A percentile compares a stretch with the other conserved stretches of the same genome.
These are phyloP conservation scores for Piprites chloris DNA, from an alignment of 2,113 vertebrate species.

Conservation along the genomic window DNA sequence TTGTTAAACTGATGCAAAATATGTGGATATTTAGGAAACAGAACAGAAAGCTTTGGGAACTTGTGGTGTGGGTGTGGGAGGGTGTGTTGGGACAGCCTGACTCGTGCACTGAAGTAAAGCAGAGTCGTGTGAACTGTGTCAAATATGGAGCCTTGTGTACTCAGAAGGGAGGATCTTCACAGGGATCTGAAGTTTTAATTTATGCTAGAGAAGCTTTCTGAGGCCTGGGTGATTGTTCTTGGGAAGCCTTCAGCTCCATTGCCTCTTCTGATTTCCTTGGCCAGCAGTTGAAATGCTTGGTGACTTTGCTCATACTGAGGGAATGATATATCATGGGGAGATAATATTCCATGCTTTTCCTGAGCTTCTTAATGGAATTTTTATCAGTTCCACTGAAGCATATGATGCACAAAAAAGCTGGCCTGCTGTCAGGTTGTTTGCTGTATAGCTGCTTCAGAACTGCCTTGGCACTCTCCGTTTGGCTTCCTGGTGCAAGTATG, in stretches of 20 bases:
- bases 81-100: background rate
- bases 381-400: background rate
- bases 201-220: background rate
- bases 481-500: background rate
- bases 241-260: background rate
- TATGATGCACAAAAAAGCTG: background rate
- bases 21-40: background rate
- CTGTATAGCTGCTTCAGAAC: background rate
- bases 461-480: background rate
- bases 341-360: background rate
- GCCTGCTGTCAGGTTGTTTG: background rate
- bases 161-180: background rate
- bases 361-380: background rate
- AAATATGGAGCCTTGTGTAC: background rate
- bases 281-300: background rate
- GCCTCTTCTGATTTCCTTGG: background rate
- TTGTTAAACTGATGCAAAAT: background rate
- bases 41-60: background rate
- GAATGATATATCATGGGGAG: background rate
- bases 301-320: background rate
- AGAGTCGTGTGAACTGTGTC: background rate
- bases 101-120: background rate
- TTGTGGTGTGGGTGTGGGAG: background rate
- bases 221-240: background rate
- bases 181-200: background rate